Evolutionary conservation across 1,140 invertebrate species (phyloP).

Genomic region (Neotoxoptera formosana): DNA sequence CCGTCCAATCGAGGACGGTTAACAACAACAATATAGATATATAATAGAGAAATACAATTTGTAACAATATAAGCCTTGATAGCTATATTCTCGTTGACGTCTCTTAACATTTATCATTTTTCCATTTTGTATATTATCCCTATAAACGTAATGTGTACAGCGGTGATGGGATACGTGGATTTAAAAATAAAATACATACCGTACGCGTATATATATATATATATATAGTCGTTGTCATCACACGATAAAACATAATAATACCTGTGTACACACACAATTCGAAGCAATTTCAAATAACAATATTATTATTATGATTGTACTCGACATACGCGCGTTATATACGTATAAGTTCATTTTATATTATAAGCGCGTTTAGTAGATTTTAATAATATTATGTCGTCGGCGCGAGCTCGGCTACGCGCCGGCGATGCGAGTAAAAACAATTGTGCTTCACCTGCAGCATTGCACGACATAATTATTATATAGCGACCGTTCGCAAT

Average conservation of each 20-base stretch:
- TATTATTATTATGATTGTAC: not conserved
- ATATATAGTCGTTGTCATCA: not conserved
- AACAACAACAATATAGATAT: not conserved
- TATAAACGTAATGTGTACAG: not conserved
- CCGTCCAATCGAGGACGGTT: not conserved
- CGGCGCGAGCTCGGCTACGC: no score
- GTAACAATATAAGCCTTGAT: constrained; percentile 9
- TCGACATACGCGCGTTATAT: not conserved
- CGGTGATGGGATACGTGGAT: not conserved
- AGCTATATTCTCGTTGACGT: not conserved
- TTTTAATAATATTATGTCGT: not conserved
- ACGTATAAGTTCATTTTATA: not conserved
- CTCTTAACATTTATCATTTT: constrained; percentile 43
- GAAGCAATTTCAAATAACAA: not conserved
- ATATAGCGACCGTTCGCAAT: no score
- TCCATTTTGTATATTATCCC: not conserved
- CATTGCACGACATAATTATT: no score
- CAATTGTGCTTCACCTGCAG: no score
- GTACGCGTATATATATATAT: no score
- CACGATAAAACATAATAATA: not conserved
- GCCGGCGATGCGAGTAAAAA: no score
- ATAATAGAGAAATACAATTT: constrained; percentile 21
- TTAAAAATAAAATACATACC: not conserved
- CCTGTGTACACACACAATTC: not conserved
- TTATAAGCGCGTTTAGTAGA: not conserved